Base-by-base conservation (phyloP, 2,113 vertebrate genomes). In the Myotis davidii region DNA sequence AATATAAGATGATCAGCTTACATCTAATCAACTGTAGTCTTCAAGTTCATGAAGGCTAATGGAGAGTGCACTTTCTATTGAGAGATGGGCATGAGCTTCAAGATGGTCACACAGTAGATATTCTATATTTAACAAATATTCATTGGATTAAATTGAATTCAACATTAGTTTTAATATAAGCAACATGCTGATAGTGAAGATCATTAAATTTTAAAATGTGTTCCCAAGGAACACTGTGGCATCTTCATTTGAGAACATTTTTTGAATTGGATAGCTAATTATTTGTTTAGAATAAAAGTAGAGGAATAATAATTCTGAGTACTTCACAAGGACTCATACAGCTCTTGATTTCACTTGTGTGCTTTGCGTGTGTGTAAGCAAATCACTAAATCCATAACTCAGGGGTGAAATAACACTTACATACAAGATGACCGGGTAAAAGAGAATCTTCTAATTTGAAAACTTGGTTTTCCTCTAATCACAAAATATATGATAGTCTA, bases 231-330 rank as follows among this genome's bases (percentile, higher is more conserved):
- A 94, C 72, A 78, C 25, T 27, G 42, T 90, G 56, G 59, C 77
- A 72, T 94, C 78, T 95, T 94, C 73, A 86, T 90, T 95, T 54
- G 67, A 84, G 85, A 94, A 82, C 78, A 34, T 90, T 56, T 94
- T 96, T 96, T 94, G 95, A 97, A 95, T 91, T 92, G 85, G 69
- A 34, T 76, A 37, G 94, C 65, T 97, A 97, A 96, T 98, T 96
- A 94, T 92, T 89, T 95, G 56, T 96, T 95, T 86, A 88, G 88
- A 91, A 88, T 85, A 90, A 92, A 94, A 94, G n/a, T 65, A 90
- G 79, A 93, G 77, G 82, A 85, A 74, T 88, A 85, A 74, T 88
- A 37, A 88, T 95, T 96, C 79, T 27, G 77, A 88, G 61, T 39
- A 16, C 32, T 84, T 90, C 50, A 20, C 64, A 93, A 96, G 56